phyloP scores from a whole-genome alignment of 2,113 vertebrate species.

The Sclerurus mexicanus region DNA sequence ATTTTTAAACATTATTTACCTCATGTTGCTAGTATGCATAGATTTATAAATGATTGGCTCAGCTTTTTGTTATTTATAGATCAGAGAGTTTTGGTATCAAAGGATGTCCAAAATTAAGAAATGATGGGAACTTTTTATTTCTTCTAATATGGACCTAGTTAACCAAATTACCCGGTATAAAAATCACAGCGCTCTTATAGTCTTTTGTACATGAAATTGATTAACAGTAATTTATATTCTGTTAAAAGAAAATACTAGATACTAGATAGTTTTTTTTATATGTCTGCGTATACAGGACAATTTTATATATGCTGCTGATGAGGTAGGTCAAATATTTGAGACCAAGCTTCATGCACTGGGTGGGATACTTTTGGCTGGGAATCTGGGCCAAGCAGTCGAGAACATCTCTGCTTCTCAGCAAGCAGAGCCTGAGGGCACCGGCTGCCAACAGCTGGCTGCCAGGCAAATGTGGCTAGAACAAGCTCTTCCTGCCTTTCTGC shows the following conservation, averaged over 20 bases:
- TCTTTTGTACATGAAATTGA: neutral
- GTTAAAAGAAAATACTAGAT: neutral
- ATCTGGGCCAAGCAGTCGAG: neutral
- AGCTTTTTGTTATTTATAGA: neutral
- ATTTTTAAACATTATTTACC: neutral
- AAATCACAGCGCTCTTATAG: neutral
- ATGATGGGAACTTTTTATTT: neutral
- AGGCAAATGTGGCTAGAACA: neutral
- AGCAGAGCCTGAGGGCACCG: neutral
- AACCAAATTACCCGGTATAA: neutral
- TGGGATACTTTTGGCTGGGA: neutral
- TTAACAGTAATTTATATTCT: neutral
- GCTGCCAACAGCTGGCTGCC: neutral
- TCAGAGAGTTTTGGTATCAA: neutral
- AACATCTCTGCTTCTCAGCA: neutral
- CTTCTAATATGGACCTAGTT: neutral
- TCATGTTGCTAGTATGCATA: neutral
- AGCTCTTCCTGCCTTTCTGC: neutral
- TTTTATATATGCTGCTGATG: neutral
- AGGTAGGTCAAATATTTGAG: neutral
- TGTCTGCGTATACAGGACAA: neutral
- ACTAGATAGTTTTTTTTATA: neutral
- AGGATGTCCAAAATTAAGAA: neutral
- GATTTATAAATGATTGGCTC: neutral
- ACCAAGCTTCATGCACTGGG: neutral